Base-by-base conservation (phyloP, 2,888 invertebrate species). In the Tachina lurida region DNA sequence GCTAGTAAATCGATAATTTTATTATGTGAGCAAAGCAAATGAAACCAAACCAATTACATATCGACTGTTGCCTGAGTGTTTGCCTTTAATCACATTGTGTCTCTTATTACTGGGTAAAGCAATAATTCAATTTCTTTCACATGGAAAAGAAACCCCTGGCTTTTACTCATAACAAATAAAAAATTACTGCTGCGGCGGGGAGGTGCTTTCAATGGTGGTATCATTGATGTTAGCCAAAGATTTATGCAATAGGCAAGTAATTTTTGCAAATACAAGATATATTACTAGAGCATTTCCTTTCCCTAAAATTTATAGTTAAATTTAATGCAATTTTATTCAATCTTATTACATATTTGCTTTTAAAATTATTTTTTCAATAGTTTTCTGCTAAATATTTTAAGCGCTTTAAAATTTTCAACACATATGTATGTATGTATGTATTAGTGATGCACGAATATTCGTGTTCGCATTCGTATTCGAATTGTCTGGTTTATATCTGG, bases 1-100 rank as follows among this genome's bases (percentile, higher is more conserved):
- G n/a, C 19, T 58, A 65, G 47, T 71, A 73, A 82, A 82, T 82
- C 82, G 76, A 82, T 82, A 82, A 76, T 76, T 71, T 70, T 49
- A 76, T 82, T 76, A 71, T 63, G 71, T 71, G 54, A 41, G 13
- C 22, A 45, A 62, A 62, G 62, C 43, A 70, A 78, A 78, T 70
- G 52, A 52, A 70, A 70, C 13, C 22, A 43, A 74, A 62, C 52
- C 52, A 68, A 74, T 70, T 74, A 54, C 31, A 68, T 56, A 71
- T 65, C 43, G 62, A 58, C 45, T 39, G 15, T 3, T 70, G 52
- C 4, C 52, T 15, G 43, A 56, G 47, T 31, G 17, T 39, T 68
- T 22, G 49, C 9, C 52, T 68, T 77, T 68, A 78, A 78, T 78
- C 62, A 62, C 10, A 78, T 78, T 78, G 56, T 62, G 56, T 62